These are phyloP conservation scores for Heteromyza rotundicornis DNA, from an alignment of 2,888 invertebrate genomes.

Conservation along the genomic window DNA sequence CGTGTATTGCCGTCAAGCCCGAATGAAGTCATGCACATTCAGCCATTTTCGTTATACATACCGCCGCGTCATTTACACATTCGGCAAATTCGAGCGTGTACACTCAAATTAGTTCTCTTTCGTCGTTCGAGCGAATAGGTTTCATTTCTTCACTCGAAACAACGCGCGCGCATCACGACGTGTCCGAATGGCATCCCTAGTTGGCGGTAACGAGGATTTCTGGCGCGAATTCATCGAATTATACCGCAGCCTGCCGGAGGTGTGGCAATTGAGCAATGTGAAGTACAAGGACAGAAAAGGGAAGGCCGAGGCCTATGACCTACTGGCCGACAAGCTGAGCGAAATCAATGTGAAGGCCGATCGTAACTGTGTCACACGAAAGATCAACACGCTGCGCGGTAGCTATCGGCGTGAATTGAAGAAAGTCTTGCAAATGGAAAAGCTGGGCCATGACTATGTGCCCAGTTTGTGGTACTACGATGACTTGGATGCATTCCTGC, in stretches of 20 bases:
- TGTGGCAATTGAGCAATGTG: constrained; percentile 26
- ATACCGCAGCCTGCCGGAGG: background rate
- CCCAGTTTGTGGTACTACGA: background rate
- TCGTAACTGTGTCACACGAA: background rate
- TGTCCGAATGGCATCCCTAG: too few relatives aligned
- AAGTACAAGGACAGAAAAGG: constrained; percentile 34
- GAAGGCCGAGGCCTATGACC: background rate
- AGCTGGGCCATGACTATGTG: background rate
- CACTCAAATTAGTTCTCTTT: too few relatives aligned
- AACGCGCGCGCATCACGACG: too few relatives aligned
- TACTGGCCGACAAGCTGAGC: background rate
- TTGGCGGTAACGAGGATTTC: background rate
- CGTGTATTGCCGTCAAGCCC: too few relatives aligned
- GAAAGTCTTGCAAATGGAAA: background rate
- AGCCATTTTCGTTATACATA: too few relatives aligned
- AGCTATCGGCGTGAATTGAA: background rate
- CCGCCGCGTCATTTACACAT: too few relatives aligned
- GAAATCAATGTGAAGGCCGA: background rate
- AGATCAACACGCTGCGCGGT: constrained; percentile 1
- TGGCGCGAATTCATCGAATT: background rate
- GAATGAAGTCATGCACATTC: too few relatives aligned
- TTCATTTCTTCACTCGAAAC: too few relatives aligned
- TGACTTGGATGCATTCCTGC: too few relatives aligned
- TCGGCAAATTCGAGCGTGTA: too few relatives aligned
- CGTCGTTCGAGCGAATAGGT: too few relatives aligned